A percentile compares a stretch with the other conserved stretches of the same genome.
Conservation (phyloP, 2,113 vertebrate species). For the Thymallus thymallus region DNA sequence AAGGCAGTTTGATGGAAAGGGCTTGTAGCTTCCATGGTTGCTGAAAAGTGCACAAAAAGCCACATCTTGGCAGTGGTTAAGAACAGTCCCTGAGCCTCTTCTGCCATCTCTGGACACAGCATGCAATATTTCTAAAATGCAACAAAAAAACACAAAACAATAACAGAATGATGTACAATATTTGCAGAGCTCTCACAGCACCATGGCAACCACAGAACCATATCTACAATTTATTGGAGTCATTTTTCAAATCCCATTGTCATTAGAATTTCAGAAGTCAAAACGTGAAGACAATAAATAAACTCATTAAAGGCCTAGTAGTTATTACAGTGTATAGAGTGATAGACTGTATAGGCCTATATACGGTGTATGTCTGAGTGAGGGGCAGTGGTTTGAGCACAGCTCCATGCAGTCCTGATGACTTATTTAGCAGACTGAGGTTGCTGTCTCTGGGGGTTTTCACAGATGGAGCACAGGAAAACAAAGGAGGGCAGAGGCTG, state of each 20-base stretch:
- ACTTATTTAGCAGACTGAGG: background rate
- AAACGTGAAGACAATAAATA: background rate
- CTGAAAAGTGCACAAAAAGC: no score
- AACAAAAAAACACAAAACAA: no score
- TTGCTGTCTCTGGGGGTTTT: background rate
- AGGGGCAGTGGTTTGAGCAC: background rate
- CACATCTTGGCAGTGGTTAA: no score
- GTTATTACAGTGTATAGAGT: background rate
- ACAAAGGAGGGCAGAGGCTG: slow-evolving; percentile 14
- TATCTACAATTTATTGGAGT: background rate
- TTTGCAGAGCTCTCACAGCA: no score
- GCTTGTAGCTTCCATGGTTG: no score
- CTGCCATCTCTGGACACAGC: no score
- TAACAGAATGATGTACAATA: no score
- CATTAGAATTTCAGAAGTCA: background rate
- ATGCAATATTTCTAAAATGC: no score
- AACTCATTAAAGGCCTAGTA: no score
- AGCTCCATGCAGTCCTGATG: background rate
- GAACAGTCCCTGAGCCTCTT: no score
- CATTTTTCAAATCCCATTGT: background rate
- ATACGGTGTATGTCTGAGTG: background rate
- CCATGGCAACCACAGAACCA: background rate
- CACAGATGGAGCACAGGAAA: slow-evolving; percentile 11
- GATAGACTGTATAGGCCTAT: background rate
- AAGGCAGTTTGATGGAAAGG: no score